Base-by-base conservation (phyloP, 2,113 vertebrate species). In the Progne subis region DNA sequence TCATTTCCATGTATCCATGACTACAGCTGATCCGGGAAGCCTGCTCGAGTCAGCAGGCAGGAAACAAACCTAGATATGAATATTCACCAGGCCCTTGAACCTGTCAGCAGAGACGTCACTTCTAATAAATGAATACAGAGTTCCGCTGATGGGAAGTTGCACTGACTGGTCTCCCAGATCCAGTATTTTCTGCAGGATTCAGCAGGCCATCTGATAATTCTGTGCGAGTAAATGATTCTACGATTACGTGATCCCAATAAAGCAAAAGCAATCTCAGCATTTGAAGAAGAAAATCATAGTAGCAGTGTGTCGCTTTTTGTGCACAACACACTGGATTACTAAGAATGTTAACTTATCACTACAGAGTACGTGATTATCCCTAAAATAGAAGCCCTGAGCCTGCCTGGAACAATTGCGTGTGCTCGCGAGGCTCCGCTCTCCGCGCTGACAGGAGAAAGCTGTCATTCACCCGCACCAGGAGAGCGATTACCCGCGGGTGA, bases 1-100 rank as follows among this genome's bases (percentile, higher is more conserved):
- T 32, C 60, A 74, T 57, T 81, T 74, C 80, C 60, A 77, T 25
- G 90, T 97, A 72, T 96, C 96, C 96, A 96, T 96, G 95, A 44
- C 96, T 96, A 97, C 94, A 53, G 5, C 14, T 8, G 85, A 55
- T 80, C 75, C 20, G 47, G 82, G 82, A 94, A 86, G 94, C 47
- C 24, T 29, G 60, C 85, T 86, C 50, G 0, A 93, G 90, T 63
- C 88, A 80, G 88, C 64, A 95, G 82, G 25, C 88, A 93, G 43
- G 90, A 70, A 78, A 84, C 67, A 86, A 83, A 88, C 26, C 56
- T 3, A 60, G 94, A 64, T 18, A 86, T 10, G 72, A 80, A 90
- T 82, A 83, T 75, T 59, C 64, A 75, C 82, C 74, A 89, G 56
- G 50, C 64, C 71, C 76, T 67, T 39, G 70, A 90, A 86, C 75